Conservation (phyloP, 1,140 invertebrate genomes). For the Temnothorax longispinosus region DNA sequence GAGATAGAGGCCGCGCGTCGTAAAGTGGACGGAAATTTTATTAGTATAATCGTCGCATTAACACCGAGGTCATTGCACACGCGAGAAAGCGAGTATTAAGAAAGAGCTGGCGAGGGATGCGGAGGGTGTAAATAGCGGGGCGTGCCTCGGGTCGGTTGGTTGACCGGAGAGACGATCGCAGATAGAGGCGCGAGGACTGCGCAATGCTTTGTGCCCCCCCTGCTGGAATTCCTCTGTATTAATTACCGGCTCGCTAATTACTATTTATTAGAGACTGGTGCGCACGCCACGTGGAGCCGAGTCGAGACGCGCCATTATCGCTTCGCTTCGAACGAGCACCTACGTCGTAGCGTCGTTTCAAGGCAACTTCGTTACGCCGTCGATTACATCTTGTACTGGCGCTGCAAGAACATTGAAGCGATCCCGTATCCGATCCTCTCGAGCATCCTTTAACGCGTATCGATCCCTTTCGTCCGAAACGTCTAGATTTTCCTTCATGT, state of each 20-base stretch:
- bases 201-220: not conserved
- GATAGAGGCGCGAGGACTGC: slow-evolving; percentile 8
- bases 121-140: not conserved
- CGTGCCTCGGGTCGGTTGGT: not conserved
- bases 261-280: slow-evolving; percentile 72
- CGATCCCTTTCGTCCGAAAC: not conserved
- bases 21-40: slow-evolving; percentile 77
- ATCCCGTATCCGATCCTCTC: slow-evolving; percentile 9
- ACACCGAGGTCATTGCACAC: slow-evolving; percentile 37
- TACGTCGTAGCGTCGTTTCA: slow-evolving; percentile 24
- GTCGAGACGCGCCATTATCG: slow-evolving; percentile 35
- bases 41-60: slow-evolving; percentile 71
- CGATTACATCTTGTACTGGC: slow-evolving; percentile 50
- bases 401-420: slow-evolving; percentile 27
- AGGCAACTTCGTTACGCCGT: slow-evolving; percentile 24
- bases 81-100: not conserved
- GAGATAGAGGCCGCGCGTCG: slow-evolving; percentile 31
- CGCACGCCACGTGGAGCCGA: slow-evolving; percentile 32
- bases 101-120: not conserved
- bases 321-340: slow-evolving; percentile 28
- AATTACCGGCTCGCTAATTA: slow-evolving; percentile 76
- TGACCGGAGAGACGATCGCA: slow-evolving; percentile 29
- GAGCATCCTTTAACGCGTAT: slow-evolving; percentile 22
- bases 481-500: slow-evolving; percentile 3
- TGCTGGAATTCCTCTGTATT: slow-evolving; percentile 64